Percentiles rank a stretch among this genome's conserved stretches.
Evolutionary conservation across 2,797 vertebrate species (phyloP).

Genomic region (Catharus ustulatus): DNA sequence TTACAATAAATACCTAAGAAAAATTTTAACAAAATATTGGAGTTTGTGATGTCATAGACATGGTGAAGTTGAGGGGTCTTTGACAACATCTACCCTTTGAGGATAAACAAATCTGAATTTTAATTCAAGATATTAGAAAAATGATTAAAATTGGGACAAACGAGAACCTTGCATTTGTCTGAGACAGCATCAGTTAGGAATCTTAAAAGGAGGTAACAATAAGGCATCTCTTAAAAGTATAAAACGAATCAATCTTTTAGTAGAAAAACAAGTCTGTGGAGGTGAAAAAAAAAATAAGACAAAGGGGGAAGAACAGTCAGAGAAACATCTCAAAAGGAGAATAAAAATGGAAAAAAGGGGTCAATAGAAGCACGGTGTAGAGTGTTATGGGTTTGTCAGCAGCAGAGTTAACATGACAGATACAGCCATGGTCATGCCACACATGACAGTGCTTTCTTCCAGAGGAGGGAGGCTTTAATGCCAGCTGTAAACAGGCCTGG

Average conservation of each 20-base stretch:
- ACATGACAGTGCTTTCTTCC: neutral
- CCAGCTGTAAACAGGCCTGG: neutral
- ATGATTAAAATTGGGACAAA: neutral
- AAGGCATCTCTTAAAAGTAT: neutral
- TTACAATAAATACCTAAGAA: neutral
- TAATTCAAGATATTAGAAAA: neutral
- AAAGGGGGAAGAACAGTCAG: neutral
- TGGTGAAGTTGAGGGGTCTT: neutral
- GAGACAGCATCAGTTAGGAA: neutral
- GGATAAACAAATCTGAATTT: neutral
- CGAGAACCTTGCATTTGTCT: neutral
- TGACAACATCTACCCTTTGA: neutral
- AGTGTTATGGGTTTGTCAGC: neutral
- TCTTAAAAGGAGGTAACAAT: neutral
- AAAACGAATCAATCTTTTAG: neutral
- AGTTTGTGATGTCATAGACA: neutral
- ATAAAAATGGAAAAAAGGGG: neutral
- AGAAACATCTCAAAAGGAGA: neutral
- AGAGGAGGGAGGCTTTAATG: neutral
- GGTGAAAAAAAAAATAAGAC: neutral
- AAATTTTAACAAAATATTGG: neutral
- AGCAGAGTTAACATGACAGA: neutral
- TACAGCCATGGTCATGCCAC: neutral
- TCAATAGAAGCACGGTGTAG: neutral
- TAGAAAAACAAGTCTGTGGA: neutral